Base-by-base conservation (phyloP, 2,888 invertebrate genomes). In the Gibbula magus region DNA sequence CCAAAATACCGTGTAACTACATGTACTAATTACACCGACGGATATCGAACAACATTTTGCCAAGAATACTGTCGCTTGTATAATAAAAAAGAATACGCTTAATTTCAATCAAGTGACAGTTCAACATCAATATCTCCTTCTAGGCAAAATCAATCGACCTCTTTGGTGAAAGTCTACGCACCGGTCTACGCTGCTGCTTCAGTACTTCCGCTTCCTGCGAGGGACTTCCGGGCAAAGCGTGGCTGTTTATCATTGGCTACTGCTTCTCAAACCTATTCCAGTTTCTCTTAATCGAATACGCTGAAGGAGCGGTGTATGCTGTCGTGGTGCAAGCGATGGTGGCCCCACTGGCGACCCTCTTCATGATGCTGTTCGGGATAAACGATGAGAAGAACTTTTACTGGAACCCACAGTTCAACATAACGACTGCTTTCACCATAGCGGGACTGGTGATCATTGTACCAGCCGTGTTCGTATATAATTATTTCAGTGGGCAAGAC, bases 361-460 rank as follows among this genome's bases (percentile, higher is more conserved):
- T 89, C 81, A 89, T 89, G 90, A 86, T 88, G 16, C 54, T 90
- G 22, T 90, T 90, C 78, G 78, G 84, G 29, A 87, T 82, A 29
- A 82, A 88, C 73, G 79, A 79, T 18, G 53, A 73, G 5, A 74
- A 75, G 0, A 84, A 86, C 53, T 82, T 90, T 56, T 81, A 77
- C 52, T 90, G 88, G 87, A 22, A 80, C 1, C 89, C 89, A 0
- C 78, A 77, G 25, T 85, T 88, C 78, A 87, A 86, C 20, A 82
- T 85, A 18, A 87, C 89, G 0, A 88, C 89, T 4, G 87, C 53
- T 0, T 89, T 89, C 73, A 85, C 86, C 0, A 22, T 89, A 22
- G 87, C 75, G 2, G 87, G 87, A 0, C 79, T 90, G 4, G 81
- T 81, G 13, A 79, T 89, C 1, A 87, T 89, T 67, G 83, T 88